Evolutionary conservation across 2,888 invertebrate species (phyloP), one percentile per base, ranked within the genome.

Genomic region (Agriotes lineatus): DNA sequence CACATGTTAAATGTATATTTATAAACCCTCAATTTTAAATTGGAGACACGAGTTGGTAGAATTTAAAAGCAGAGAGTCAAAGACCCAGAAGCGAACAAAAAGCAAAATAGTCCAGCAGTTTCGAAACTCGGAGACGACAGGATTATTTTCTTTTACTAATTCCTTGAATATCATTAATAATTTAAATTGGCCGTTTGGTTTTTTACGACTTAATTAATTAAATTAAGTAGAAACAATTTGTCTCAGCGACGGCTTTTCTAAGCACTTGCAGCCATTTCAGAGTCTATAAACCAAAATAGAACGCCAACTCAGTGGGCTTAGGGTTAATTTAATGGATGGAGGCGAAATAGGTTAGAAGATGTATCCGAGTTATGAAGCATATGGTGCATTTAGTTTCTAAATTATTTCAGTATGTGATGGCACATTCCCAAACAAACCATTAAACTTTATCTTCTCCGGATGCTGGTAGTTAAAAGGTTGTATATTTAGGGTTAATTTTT

Each of bases 401-500:
- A 45, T 56, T 56, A 45, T 45, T 63, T 63, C 42, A 56, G 56
- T 42, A 19, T 56, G 33, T 22, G 2, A 16, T 12, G 33, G 20
- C 19, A 45, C 30, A 63, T 33, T 42, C 33, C 33, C 25, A 63
- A 63, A 63, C 63, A 63, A 63, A 63, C 45, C 63, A 44, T 63
- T 56, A 63, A 54, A 56, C 25, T 56, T 63, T 54, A 14, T 56
- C 39, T 61, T 39, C 33, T 12, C 39, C 63, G 63, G 63, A 63
- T 63, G 57, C 18, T 35, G 19, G 7, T 5, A 57, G 57, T 39
- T 57, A 39, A 37, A 39, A 39, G 39, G 19, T 37, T 52, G 30
- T 52, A 52, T 22, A 25, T 52, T 22, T 39, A 39, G 57, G 14
- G 48, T 2, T 12, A 10, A 18, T 20, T 45, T 45, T 48, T n/a